phyloP scores from a whole-genome alignment of 2,888 invertebrate genomes.

The Nephrotoma appendiculata region DNA sequence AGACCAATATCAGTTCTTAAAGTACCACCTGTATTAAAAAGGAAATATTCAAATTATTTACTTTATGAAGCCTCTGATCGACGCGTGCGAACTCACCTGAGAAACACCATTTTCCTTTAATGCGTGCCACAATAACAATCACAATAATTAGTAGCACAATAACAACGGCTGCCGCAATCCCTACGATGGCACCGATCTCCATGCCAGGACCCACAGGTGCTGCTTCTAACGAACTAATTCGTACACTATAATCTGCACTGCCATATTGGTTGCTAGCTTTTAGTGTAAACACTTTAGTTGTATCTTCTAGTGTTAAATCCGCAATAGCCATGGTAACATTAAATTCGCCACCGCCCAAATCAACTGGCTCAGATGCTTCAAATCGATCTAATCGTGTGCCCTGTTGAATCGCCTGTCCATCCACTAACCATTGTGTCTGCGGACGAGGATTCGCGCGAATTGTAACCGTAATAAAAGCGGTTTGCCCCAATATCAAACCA shows the following conservation, averaged over 20 bases:
- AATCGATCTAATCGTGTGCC: constrained; percentile 31
- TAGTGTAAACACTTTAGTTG: constrained; percentile 53
- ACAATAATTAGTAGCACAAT: constrained; percentile 51
- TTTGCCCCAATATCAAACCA: constrained; percentile 55
- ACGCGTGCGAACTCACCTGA: constrained; percentile 47
- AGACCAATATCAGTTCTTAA: constrained; percentile 44
- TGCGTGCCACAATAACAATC: constrained; percentile 45
- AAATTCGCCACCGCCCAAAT: constrained; percentile 42
- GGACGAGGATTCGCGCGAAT: constrained; percentile 59
- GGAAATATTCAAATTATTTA: constrained; percentile 26
- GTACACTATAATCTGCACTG: constrained; percentile 43
- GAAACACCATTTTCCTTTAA: constrained; percentile 76
- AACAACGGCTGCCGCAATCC: constrained; percentile 53
- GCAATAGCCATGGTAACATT: constrained; percentile 50
- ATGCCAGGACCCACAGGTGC: constrained; percentile 47
- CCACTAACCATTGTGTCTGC: constrained; percentile 50
- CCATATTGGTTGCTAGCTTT: constrained; percentile 56
- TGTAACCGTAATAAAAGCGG: constrained; percentile 58
- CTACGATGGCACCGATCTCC: constrained; percentile 62
- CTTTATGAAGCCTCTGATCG: background rate
- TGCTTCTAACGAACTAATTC: constrained; percentile 53
- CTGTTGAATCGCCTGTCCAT: constrained; percentile 38
- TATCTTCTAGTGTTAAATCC: constrained; percentile 57
- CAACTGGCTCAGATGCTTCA: constrained; percentile 24
- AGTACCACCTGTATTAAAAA: constrained; percentile 46